Evolutionary conservation across 2,888 invertebrate genomes (phyloP).

Genomic region (Euproctis similis): DNA sequence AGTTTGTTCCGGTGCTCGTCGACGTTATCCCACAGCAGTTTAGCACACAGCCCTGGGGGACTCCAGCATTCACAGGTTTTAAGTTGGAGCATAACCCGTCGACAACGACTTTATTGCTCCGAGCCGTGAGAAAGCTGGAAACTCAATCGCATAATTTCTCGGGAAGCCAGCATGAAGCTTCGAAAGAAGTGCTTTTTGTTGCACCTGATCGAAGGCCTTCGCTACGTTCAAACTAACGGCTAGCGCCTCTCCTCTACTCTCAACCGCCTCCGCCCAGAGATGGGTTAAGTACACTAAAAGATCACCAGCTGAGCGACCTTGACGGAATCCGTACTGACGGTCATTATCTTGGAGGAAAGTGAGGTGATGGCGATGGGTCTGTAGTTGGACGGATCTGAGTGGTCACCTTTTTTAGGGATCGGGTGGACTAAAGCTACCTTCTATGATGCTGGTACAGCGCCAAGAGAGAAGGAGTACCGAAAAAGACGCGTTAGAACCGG

Average conservation of each 20-base stretch:
- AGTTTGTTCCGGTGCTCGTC: neutral
- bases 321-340: neutral
- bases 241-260: neutral
- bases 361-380: neutral
- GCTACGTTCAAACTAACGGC: constrained; percentile 1
- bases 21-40: too few species aligned
- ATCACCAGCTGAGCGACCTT: neutral
- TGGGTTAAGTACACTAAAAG: neutral
- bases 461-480: too few species aligned
- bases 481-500: constrained; percentile 1
- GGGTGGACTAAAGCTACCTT: neutral
- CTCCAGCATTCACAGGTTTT: too few species aligned
- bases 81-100: too few species aligned
- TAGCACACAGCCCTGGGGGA: too few species aligned
- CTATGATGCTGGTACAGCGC: neutral
- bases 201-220: too few species aligned
- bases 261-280: constrained; percentile 1
- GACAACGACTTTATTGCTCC: constrained; percentile 1
- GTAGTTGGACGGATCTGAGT: neutral
- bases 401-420: too few species aligned
- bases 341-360: neutral
- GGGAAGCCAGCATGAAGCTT: too few species aligned
- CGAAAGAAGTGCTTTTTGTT: too few species aligned
- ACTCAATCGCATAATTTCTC: too few species aligned
- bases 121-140: neutral